These are phyloP conservation scores for Lophura nycthemera DNA, from an alignment of 2,113 vertebrate genomes.

Conservation along the genomic window DNA sequence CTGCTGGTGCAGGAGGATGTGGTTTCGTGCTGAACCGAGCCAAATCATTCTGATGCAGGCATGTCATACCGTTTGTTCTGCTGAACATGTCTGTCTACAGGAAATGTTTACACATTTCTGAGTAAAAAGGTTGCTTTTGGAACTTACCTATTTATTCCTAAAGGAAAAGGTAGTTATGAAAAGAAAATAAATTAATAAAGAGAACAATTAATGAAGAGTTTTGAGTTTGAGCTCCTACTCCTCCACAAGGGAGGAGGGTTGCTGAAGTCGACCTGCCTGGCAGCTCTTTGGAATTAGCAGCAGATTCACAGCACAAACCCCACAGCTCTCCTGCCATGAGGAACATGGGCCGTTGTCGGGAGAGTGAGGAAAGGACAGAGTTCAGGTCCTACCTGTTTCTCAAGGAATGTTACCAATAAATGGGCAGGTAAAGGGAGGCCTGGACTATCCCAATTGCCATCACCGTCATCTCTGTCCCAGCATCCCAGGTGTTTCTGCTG, in stretches of 20 bases:
- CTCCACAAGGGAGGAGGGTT: not conserved
- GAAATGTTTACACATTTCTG: not conserved
- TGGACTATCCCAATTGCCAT: not conserved
- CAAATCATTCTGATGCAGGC: not conserved
- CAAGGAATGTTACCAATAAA: not conserved
- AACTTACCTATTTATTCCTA: not conserved
- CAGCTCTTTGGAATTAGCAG: not conserved
- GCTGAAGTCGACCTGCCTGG: not conserved
- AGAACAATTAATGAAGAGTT: not conserved
- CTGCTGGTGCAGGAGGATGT: not conserved
- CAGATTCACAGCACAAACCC: not conserved
- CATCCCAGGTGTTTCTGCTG: not conserved
- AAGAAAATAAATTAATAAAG: not conserved
- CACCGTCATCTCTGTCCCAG: not conserved
- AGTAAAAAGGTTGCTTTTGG: not conserved
- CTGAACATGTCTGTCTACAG: not conserved
- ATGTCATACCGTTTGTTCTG: not conserved
- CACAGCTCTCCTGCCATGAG: not conserved
- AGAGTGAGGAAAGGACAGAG: not conserved
- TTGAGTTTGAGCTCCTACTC: no score
- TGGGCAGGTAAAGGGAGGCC: not conserved
- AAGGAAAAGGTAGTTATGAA: not conserved
- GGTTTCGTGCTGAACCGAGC: not conserved
- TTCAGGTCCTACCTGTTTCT: not conserved
- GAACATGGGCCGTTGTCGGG: rapidly evolving